These are phyloP conservation scores for Struthio camelus DNA, from an alignment of 2,113 vertebrate genomes.

Conservation along the genomic window DNA sequence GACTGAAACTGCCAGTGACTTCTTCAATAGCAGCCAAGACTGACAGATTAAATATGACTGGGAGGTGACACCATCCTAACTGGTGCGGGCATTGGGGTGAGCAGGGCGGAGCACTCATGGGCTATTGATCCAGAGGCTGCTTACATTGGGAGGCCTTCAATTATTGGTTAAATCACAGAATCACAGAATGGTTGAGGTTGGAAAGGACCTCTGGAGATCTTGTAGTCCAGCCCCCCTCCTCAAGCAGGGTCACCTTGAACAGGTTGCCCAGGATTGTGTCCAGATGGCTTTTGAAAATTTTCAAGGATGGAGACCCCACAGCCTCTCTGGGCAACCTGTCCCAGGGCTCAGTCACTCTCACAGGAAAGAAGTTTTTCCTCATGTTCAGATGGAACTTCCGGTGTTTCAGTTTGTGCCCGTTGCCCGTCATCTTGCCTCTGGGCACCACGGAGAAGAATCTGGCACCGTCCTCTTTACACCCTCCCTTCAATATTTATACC, in stretches of 20 bases:
- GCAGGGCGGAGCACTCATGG: rapidly evolving
- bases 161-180: neutral
- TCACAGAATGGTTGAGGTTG: neutral
- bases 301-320: too few relatives aligned
- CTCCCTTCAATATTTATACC: neutral
- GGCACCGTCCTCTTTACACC: neutral
- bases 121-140: neutral
- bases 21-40: neutral
- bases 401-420: too few relatives aligned
- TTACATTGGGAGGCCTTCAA: neutral
- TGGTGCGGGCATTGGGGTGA: neutral
- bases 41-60: neutral
- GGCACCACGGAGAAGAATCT: too few relatives aligned
- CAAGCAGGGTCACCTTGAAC: neutral
- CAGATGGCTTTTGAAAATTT: too few relatives aligned
- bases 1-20: neutral
- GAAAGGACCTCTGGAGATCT: neutral
- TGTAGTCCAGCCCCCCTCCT: too few relatives aligned
- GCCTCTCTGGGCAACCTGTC: too few relatives aligned
- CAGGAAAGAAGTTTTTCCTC: too few relatives aligned
- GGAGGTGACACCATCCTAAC: neutral
- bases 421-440: too few relatives aligned
- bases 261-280: neutral
- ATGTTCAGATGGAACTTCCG: too few relatives aligned
- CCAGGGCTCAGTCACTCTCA: too few relatives aligned